A percentile compares a stretch with the other conserved stretches of the same genome.
Evolutionary conservation across 2,113 vertebrate genomes (phyloP).

Genomic region (Boulengeromyrus knoepffleri): DNA sequence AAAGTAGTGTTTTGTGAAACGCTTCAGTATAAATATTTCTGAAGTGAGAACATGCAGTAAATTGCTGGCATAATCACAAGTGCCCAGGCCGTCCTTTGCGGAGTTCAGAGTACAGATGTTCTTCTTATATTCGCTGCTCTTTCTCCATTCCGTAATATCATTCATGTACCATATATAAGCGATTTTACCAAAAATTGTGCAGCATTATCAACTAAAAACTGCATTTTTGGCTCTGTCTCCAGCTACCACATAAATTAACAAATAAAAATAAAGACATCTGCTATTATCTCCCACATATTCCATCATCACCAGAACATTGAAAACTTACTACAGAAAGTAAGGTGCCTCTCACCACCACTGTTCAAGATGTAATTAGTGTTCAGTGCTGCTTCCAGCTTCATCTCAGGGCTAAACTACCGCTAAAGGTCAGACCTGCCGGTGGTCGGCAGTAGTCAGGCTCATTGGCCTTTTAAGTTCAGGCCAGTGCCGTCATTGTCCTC

Average conservation of each 20-base stretch:
- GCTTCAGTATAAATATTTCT: not conserved
- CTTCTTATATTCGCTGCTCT: not conserved
- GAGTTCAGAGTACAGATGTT: not conserved
- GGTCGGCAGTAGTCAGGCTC: not conserved
- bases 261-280: not conserved
- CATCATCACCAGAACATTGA: not conserved
- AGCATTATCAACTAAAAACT: not conserved
- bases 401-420: not conserved
- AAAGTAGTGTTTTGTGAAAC: not conserved
- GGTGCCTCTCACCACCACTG: not conserved
- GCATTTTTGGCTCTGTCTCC: not conserved
- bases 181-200: not conserved
- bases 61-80: not conserved
- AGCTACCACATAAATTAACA: not conserved
- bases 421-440: slow-evolving; percentile 17
- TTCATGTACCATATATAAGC: not conserved
- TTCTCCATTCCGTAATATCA: not conserved
- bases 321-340: not conserved
- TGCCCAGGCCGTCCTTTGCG: not conserved
- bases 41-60: not conserved
- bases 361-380: slow-evolving; percentile 13
- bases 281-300: not conserved
- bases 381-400: slow-evolving; percentile 23
- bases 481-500: not conserved
- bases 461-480: not conserved